Conservation (phyloP, 1,140 invertebrate species). For the Neelides sp. region DNA sequence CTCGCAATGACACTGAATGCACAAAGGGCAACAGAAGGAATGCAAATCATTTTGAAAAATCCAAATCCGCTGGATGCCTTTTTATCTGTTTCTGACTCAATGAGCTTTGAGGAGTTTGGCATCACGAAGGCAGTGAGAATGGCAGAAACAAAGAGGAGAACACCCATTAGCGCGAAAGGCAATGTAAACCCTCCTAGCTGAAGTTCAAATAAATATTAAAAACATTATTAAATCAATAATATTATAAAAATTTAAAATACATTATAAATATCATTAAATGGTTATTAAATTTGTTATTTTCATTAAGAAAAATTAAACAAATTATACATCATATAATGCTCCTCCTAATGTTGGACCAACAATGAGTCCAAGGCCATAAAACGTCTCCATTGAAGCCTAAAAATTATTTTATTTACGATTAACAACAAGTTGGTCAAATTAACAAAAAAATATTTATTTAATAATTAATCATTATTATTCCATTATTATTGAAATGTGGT, state of each 20-base stretch:
- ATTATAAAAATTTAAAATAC: background rate
- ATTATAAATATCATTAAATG: conserved; percentile 37
- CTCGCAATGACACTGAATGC: conserved; percentile 56
- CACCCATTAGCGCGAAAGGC: conserved; percentile 68
- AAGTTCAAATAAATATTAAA: conserved; percentile 2
- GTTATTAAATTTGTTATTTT: background rate
- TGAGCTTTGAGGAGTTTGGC: conserved; percentile 46
- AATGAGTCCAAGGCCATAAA: conserved; percentile 75
- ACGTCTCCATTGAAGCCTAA: conserved; percentile 72
- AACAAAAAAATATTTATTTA: background rate
- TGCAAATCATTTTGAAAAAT: conserved; percentile 47
- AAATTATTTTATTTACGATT: conserved; percentile 15
- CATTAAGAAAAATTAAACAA: background rate
- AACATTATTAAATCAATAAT: background rate
- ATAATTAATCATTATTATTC: background rate
- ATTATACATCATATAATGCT: conserved; percentile 52
- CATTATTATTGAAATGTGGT: background rate
- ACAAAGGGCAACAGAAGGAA: conserved; percentile 54
- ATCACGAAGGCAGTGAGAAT: conserved; percentile 58
- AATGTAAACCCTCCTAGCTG: conserved; percentile 67
- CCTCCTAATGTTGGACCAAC: conserved; percentile 75
- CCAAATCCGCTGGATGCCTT: conserved; percentile 45
- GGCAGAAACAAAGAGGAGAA: conserved; percentile 57
- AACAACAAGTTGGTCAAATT: background rate
- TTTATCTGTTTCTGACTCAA: conserved; percentile 41